Percentiles rank a stretch among this genome's conserved stretches.
Conservation (phyloP, 2,888 invertebrate species). For the Enchytraeus crypticus region DNA sequence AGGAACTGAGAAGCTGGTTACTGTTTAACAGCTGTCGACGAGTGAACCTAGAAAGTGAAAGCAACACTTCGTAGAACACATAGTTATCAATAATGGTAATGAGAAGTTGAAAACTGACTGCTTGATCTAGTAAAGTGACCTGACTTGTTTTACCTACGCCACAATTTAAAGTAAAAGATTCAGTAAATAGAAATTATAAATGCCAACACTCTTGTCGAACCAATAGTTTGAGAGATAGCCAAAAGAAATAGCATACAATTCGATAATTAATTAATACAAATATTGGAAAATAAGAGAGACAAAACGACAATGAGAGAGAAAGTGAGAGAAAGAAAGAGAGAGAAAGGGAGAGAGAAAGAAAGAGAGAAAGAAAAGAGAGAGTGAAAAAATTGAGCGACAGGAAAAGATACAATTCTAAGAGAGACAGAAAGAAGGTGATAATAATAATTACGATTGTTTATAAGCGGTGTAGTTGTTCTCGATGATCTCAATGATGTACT, state of each 20-base stretch:
- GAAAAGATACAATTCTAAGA: background rate
- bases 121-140: no score
- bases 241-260: background rate
- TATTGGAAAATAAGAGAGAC: conserved; percentile 1
- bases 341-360: conserved; percentile 1
- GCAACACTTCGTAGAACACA: no score
- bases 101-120: no score
- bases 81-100: no score
- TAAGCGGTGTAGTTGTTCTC: no score
- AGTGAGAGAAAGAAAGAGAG: conserved; percentile 7
- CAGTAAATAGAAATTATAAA: background rate
- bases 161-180: background rate
- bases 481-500: no score
- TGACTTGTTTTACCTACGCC: no score
- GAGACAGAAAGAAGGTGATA: background rate
- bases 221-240: background rate
- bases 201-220: background rate
- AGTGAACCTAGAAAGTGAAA: no score
- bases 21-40: no score
- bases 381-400: no score
- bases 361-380: conserved; percentile 2
- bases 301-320: background rate
- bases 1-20: no score
- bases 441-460: background rate
- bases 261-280: background rate